phyloP scores from a whole-genome alignment of 2,113 vertebrate species.

The Polypterus senegalus region DNA sequence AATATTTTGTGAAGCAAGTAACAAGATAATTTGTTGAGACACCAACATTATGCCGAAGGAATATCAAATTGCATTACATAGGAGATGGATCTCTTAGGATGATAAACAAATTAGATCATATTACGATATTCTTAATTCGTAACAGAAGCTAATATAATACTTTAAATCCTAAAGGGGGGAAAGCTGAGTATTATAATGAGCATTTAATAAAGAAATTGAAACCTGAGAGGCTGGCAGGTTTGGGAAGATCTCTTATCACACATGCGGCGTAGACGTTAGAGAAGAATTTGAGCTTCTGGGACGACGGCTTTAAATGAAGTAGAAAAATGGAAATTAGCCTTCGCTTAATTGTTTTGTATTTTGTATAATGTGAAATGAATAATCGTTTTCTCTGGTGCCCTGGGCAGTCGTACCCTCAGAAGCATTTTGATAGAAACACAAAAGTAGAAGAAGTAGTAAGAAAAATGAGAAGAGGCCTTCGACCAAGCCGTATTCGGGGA shows the following conservation, averaged over 20 bases:
- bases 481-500: no score
- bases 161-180: not conserved
- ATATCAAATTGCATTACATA: not conserved
- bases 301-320: no score
- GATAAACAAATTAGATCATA: constrained; percentile 2
- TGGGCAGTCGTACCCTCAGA: no score
- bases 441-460: no score
- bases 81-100: not conserved
- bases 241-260: not conserved
- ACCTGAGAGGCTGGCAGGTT: not conserved
- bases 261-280: not conserved
- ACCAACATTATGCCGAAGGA: not conserved
- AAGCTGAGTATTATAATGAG: not conserved
- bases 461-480: no score
- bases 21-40: not conserved
- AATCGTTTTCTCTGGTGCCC: no score
- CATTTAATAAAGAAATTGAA: constrained; percentile 9
- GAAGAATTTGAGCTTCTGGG: not conserved
- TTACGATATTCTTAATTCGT: not conserved
- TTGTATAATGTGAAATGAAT: no score
- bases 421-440: no score
- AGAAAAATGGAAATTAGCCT: no score
- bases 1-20: not conserved
- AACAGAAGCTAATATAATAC: constrained; percentile 1
- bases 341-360: no score